These are phyloP conservation scores for Drosophila vallismaia DNA, from an alignment of 2,888 invertebrate species.

Conservation along the genomic window DNA sequence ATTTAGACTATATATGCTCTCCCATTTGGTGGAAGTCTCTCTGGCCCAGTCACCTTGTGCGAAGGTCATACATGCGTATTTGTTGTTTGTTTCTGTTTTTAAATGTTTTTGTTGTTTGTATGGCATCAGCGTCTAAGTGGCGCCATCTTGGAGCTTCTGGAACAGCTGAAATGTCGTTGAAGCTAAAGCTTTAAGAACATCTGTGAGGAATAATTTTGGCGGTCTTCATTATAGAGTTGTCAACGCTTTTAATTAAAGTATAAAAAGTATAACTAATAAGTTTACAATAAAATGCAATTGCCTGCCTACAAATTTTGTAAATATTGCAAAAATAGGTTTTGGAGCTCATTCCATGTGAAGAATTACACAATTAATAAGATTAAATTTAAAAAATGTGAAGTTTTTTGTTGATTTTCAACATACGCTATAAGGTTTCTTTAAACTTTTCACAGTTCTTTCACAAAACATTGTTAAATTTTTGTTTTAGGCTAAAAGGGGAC, in stretches of 20 bases:
- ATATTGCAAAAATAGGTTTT: too few species aligned
- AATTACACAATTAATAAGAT: too few species aligned
- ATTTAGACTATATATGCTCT: constrained; percentile 1
- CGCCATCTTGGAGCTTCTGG: constrained; percentile 26
- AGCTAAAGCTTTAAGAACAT: constrained; percentile 8
- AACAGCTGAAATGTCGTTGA: constrained; percentile 1
- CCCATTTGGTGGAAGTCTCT: constrained; percentile 12
- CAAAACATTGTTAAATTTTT: too few species aligned
- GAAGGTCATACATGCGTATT: constrained; percentile 85
- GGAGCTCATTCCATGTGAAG: too few species aligned
- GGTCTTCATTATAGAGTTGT: neutral
- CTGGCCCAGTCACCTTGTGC: constrained; percentile 85
- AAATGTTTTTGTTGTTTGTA: constrained; percentile 40
- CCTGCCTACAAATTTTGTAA: too few species aligned
- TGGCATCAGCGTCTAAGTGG: constrained; percentile 12
- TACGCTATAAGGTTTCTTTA: too few species aligned
- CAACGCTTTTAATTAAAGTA: neutral
- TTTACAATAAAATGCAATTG: too few species aligned
- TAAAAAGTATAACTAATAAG: neutral
- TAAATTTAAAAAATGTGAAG: too few species aligned
- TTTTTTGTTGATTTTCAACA: too few species aligned
- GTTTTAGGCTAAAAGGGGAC: too few species aligned
- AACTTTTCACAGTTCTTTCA: too few species aligned
- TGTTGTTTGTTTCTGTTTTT: constrained; percentile 47
- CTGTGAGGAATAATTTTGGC: constrained; percentile 7